Evolutionary conservation across 2,113 vertebrate genomes (phyloP).

Genomic region (Cyanoderma ruficeps): DNA sequence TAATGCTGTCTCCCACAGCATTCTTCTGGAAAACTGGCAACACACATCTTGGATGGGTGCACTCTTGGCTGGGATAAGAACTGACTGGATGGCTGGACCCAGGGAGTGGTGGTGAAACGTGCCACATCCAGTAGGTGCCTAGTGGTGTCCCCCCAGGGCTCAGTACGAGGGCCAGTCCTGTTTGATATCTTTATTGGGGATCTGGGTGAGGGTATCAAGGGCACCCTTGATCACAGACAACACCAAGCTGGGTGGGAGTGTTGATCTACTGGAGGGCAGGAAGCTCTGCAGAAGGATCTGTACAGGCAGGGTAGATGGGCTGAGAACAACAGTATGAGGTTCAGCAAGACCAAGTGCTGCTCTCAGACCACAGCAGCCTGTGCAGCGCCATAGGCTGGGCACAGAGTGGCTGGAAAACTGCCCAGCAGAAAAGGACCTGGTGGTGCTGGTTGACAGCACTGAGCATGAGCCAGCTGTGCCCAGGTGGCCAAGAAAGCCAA

Average conservation of each 20-base stretch:
- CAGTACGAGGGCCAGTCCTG: background rate
- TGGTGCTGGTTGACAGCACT: rapidly evolving
- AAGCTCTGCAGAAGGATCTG: background rate
- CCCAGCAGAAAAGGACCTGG: background rate
- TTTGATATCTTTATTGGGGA: background rate
- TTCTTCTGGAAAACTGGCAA: background rate
- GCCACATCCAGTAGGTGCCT: too few species aligned
- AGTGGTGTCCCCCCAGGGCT: background rate
- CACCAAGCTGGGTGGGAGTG: background rate
- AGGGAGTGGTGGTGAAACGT: too few species aligned
- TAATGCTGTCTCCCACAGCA: background rate
- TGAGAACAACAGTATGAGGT: background rate
- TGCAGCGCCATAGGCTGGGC: rapidly evolving
- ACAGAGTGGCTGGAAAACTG: background rate
- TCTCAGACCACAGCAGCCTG: rapidly evolving
- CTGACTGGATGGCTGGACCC: background rate
- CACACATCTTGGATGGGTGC: rapidly evolving
- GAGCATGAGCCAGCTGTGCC: background rate
- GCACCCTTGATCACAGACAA: rapidly evolving
- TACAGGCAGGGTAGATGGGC: background rate
- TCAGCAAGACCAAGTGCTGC: background rate
- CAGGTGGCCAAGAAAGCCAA: background rate
- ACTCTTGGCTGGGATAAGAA: background rate
- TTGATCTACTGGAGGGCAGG: background rate
- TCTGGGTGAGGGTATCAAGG: background rate